A percentile compares a stretch with the other conserved stretches of the same genome.
phyloP scores from a whole-genome alignment of 2,888 invertebrate genomes.

The Copidosoma aretas region DNA sequence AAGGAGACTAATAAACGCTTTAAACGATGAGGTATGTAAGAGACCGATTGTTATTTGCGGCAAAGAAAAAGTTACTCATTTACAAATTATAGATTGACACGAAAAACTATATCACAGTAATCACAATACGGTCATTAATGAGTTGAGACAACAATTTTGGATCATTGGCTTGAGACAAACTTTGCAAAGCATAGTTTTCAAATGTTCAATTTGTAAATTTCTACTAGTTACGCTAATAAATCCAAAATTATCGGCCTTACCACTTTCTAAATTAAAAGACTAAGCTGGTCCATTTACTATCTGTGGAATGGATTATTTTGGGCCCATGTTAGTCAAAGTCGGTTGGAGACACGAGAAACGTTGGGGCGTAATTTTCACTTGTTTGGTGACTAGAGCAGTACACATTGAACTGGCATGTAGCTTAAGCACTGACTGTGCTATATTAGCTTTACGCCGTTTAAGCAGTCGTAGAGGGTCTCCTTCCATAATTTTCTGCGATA shows the following conservation, averaged over 20 bases:
- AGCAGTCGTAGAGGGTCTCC: background rate
- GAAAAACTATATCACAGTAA: slow-evolving; percentile 6
- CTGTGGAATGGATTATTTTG: slow-evolving; percentile 16
- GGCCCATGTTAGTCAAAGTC: background rate
- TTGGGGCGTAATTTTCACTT: too few species aligned
- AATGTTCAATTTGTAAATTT: slow-evolving; percentile 1
- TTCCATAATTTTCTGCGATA: background rate
- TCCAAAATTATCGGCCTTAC: background rate
- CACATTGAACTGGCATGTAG: slow-evolving; percentile 4
- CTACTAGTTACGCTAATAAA: background rate
- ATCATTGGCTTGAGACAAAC: background rate
- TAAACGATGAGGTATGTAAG: too few species aligned
- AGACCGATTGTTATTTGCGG: background rate
- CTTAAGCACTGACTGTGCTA: background rate
- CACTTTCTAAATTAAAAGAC: background rate
- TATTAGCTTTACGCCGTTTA: background rate
- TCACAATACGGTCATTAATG: slow-evolving; percentile 1
- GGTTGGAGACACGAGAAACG: background rate
- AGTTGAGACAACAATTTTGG: slow-evolving; percentile 5
- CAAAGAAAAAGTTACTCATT: background rate
- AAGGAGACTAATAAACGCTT: background rate
- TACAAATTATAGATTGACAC: background rate
- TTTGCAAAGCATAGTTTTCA: background rate
- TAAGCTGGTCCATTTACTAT: slow-evolving; percentile 11
- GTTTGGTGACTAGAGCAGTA: background rate